A percentile compares a stretch with the other conserved stretches of the same genome.
These are phyloP conservation scores for Alces alces DNA, from an alignment of 2,113 vertebrate species.

Conservation along the genomic window DNA sequence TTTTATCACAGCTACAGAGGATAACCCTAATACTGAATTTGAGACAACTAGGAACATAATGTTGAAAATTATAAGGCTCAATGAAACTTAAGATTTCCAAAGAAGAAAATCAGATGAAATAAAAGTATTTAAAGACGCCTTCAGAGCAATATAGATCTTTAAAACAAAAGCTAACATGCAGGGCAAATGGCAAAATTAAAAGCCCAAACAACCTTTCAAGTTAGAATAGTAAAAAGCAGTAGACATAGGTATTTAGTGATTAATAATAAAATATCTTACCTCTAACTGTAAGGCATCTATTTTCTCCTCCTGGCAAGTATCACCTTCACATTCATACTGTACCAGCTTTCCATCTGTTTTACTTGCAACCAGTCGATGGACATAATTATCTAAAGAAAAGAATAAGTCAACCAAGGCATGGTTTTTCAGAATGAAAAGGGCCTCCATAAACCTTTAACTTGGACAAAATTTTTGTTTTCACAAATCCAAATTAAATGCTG, in stretches of 20 bases:
- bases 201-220: background rate
- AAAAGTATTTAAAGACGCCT: slow-evolving; percentile 34
- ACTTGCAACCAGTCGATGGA: slow-evolving; percentile 96
- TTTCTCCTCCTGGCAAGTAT: slow-evolving; percentile 96
- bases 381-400: slow-evolving; percentile 92
- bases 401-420: background rate
- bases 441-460: background rate
- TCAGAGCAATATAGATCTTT: background rate
- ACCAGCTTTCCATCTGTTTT: slow-evolving; percentile 99
- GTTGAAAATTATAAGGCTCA: slow-evolving; percentile 39
- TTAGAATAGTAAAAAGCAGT: background rate
- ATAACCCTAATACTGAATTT: background rate
- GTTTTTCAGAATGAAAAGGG: slow-evolving; percentile 43
- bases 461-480: slow-evolving; percentile 18
- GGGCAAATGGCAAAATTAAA: background rate
- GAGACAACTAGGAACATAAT: slow-evolving; percentile 19
- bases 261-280: slow-evolving; percentile 77
- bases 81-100: slow-evolving; percentile 41
- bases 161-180: background rate
- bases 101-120: slow-evolving; percentile 31
- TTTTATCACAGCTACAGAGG: slow-evolving; percentile 10
- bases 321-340: slow-evolving; percentile 98
- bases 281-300: slow-evolving; percentile 96
- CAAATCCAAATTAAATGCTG: background rate
- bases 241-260: background rate